phyloP scores from a whole-genome alignment of 1,140 invertebrate species.

The Manduca sexta region DNA sequence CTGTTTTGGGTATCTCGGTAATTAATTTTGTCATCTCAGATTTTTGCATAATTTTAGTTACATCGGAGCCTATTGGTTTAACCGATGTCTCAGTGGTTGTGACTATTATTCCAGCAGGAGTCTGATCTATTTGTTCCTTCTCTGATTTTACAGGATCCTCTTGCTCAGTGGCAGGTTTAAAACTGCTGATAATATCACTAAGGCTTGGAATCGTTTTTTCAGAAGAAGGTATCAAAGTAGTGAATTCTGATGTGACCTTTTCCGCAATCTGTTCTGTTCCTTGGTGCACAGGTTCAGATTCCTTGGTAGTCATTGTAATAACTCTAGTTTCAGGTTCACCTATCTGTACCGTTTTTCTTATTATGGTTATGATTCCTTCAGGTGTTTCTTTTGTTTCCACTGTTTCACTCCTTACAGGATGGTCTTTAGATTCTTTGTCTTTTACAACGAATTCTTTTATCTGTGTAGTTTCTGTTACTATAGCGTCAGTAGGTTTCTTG shows the following conservation, averaged over 20 bases:
- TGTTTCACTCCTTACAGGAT: background rate
- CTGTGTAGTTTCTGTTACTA: background rate
- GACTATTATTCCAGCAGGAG: too few species aligned
- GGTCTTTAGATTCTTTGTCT: background rate
- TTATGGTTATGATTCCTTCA: constrained; percentile 1
- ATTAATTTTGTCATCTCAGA: too few species aligned
- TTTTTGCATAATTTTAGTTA: too few species aligned
- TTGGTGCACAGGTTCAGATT: background rate
- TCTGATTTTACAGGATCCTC: too few species aligned
- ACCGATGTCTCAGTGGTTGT: too few species aligned
- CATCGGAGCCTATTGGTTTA: too few species aligned
- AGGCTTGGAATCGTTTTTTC: background rate
- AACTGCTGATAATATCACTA: too few species aligned
- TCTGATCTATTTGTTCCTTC: background rate
- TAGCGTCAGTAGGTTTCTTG: constrained; percentile 1
- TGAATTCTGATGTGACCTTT: background rate
- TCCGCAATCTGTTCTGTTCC: background rate
- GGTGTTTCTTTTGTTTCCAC: background rate
- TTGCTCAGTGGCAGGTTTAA: too few species aligned
- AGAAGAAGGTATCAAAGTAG: background rate
- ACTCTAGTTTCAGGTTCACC: background rate
- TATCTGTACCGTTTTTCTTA: background rate
- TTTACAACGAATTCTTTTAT: background rate
- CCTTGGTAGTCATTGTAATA: background rate
- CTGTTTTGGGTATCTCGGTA: too few species aligned